These are phyloP conservation scores for Euphonia xanthogaster DNA, from an alignment of 2,797 vertebrate genomes.

Conservation along the genomic window DNA sequence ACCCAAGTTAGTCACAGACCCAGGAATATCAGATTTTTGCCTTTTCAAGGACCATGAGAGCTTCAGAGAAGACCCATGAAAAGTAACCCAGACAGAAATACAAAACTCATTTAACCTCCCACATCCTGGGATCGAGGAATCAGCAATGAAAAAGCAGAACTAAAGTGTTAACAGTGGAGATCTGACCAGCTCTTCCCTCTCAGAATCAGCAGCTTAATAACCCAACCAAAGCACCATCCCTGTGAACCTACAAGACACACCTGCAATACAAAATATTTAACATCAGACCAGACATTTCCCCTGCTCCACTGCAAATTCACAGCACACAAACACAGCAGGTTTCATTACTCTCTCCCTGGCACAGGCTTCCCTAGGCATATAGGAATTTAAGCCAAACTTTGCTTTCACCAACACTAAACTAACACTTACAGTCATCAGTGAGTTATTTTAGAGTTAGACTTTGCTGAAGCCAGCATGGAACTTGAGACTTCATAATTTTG, in stretches of 20 bases:
- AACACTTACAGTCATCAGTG: not conserved
- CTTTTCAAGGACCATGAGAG: not conserved
- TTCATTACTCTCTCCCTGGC: not conserved
- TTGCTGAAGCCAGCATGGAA: not conserved
- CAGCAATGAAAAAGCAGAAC: not conserved
- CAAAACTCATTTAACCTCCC: not conserved
- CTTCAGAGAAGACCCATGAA: not conserved
- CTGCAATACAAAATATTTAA: not conserved
- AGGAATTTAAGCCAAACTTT: not conserved
- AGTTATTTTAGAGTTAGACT: not conserved
- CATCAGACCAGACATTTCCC: not conserved
- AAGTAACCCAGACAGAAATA: not conserved
- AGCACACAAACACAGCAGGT: not conserved
- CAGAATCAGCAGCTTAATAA: not conserved
- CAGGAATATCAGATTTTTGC: not conserved
- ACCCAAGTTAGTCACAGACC: not conserved
- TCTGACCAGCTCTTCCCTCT: not conserved
- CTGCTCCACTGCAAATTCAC: not conserved
- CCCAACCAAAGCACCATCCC: not conserved
- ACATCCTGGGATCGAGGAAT: not conserved
- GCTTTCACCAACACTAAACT: not conserved
- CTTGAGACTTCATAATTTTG: not conserved
- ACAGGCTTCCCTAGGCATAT: not conserved
- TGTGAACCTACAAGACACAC: not conserved
- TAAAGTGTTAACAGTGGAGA: not conserved